phyloP scores from a whole-genome alignment of 2,888 invertebrate genomes.

The Micoletzkya japonica region DNA sequence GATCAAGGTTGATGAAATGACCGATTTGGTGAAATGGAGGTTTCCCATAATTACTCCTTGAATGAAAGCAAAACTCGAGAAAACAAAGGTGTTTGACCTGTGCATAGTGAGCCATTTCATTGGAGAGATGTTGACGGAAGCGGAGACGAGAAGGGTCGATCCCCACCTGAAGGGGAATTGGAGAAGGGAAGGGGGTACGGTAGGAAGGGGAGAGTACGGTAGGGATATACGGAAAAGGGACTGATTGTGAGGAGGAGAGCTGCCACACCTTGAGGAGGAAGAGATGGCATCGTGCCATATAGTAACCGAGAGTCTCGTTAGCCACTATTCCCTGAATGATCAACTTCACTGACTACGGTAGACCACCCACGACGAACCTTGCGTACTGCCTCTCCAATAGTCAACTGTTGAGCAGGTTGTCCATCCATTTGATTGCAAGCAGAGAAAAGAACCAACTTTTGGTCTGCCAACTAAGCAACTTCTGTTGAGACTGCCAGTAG shows the following conservation, averaged over 20 bases:
- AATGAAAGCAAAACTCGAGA: neutral
- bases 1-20: no score
- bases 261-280: slow-evolving; percentile 75
- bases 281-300: slow-evolving; percentile 89
- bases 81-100: no score
- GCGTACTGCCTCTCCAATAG: slow-evolving; percentile 86
- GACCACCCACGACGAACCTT: slow-evolving; percentile 61
- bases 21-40: no score
- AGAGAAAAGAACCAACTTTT: slow-evolving; percentile 83
- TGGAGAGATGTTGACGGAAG: slow-evolving; percentile 96
- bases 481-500: no score
- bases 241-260: no score
- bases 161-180: slow-evolving; percentile 73
- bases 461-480: slow-evolving; percentile 68
- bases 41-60: neutral
- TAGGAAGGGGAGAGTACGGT: neutral
- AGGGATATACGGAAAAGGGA: neutral
- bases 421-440: slow-evolving; percentile 98
- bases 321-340: slow-evolving; percentile 78
- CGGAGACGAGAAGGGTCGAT: slow-evolving; percentile 82
- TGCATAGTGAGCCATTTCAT: slow-evolving; percentile 99
- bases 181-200: no score
- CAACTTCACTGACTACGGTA: neutral
- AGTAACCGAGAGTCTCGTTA: slow-evolving; percentile 96
- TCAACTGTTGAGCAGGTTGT: slow-evolving; percentile 76